phyloP scores from a whole-genome alignment of 2,888 invertebrate species.

The Acleris holmiana region DNA sequence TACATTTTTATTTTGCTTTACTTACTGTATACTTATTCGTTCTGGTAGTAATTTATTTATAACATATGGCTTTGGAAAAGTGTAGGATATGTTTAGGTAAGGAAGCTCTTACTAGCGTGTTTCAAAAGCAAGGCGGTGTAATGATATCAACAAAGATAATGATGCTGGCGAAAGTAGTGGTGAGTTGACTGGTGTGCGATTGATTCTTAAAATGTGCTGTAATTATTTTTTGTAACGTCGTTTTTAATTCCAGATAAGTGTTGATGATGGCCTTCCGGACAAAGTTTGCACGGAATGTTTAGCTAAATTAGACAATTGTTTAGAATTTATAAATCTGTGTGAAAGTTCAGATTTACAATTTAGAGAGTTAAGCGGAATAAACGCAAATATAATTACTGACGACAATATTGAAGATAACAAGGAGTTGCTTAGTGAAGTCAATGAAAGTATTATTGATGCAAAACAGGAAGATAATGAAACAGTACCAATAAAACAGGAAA shows the following conservation, averaged over 20 bases:
- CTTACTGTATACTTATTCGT: background rate
- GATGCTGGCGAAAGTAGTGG: constrained; percentile 63
- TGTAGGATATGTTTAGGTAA: constrained; percentile 66
- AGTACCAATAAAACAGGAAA: constrained; percentile 35
- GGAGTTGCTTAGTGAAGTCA: constrained; percentile 16
- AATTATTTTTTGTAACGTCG: background rate
- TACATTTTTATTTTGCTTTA: background rate
- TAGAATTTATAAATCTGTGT: constrained; percentile 64
- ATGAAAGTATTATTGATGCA: constrained; percentile 28
- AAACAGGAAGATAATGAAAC: constrained; percentile 10
- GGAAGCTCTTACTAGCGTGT: constrained; percentile 55
- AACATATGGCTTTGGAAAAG: constrained; percentile 44
- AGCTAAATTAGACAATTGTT: constrained; percentile 58
- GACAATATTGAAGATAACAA: constrained; percentile 6
- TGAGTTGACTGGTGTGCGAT: constrained; percentile 46
- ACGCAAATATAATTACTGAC: background rate
- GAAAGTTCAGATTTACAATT: constrained; percentile 61
- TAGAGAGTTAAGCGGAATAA: constrained; percentile 42
- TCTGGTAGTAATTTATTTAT: background rate
- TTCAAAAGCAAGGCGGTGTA: constrained; percentile 50
- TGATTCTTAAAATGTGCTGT: background rate
- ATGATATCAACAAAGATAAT: constrained; percentile 64
- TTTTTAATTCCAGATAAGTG: constrained; percentile 59
- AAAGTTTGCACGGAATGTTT: constrained; percentile 65
- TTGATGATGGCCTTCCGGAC: constrained; percentile 66